Base-by-base conservation (phyloP, 2,888 invertebrate species). In the Stratiomys singularior region DNA sequence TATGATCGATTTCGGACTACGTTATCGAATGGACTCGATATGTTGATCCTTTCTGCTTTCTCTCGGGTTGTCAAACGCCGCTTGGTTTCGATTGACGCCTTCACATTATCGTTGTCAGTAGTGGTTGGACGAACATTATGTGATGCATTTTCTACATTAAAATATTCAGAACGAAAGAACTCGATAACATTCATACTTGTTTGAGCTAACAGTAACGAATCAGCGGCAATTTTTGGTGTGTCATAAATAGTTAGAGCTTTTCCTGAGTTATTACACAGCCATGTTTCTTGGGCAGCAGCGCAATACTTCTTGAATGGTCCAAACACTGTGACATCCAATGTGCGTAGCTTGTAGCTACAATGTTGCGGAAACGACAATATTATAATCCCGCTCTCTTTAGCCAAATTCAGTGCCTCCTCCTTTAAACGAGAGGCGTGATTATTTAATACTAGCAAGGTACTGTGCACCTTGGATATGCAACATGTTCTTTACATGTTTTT, bases 231-330 rank as follows among this genome's bases (percentile, higher is more conserved):
- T 4, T 52, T 52, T 9, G 52, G 52, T 52, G 15, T 52, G 18
- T 52, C 52, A 52, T 52, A 52, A 52, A 52, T 52, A 9, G 52
- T 52, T n/a, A 52, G 15, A 18, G 15, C 15, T 13, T 52, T 52
- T 18, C 52, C 52, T 52, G 52, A 15, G 52, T 52, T 52, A 18
- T 52, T 52, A 4, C 52, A 15, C 15, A 9, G 52, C 15, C 52
- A 52, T 13, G 52, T 15, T 9, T 52, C 52, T 52, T 52, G 52
- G 3, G 52, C 44, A 44, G 44, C 44, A 44, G n/a, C 52, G 52
- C 52, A 52, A 52, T 52, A 52, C 52, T 52, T 52, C 15, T 52
- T 52, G 52, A 52, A 52, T 18, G 18, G 52, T 13, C 52, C 52
- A 52, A 52, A 52, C 4, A 52, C 52, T 52, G 44, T 9, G n/a